A percentile compares a stretch with the other conserved stretches of the same genome.
Conservation (phyloP, 1,140 invertebrate species). For the Brachionus rotundiformis region DNA sequence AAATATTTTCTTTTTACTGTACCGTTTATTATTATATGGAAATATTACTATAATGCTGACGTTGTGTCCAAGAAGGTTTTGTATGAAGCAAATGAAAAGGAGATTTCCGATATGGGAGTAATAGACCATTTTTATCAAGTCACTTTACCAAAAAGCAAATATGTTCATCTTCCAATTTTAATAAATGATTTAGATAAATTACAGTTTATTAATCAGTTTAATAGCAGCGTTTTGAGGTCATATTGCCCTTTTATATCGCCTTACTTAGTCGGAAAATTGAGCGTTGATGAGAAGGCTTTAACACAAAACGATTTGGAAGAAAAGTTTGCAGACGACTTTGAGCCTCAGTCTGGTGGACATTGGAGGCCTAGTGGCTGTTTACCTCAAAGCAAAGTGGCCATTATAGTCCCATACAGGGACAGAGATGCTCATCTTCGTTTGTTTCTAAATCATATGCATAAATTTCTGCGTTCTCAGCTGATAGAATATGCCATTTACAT, state of each 20-base stretch:
- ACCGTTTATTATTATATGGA: background rate
- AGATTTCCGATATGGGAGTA: background rate
- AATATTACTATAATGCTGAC: background rate
- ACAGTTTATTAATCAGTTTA: background rate
- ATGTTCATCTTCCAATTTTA: background rate
- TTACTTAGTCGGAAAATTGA: background rate
- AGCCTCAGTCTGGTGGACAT: slow-evolving; percentile 69
- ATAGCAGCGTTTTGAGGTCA: background rate
- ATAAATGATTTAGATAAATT: background rate
- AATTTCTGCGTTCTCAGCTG: slow-evolving; percentile 59
- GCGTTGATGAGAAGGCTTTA: background rate
- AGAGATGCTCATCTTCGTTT: slow-evolving; percentile 63
- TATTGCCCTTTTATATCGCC: slow-evolving; percentile 3
- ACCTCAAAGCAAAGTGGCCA: slow-evolving; percentile 69
- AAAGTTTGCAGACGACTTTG: background rate
- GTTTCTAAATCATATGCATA: slow-evolving; percentile 59
- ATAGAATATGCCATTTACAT: slow-evolving; percentile 62
- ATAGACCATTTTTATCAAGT: background rate
- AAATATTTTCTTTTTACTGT: background rate
- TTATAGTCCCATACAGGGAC: slow-evolving; percentile 62
- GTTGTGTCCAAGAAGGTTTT: background rate
- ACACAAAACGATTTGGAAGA: background rate
- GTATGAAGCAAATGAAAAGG: background rate
- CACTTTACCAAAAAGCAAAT: background rate
- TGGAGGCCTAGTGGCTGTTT: slow-evolving; percentile 75